These are phyloP conservation scores for Zygothrica quintamaculata DNA, from an alignment of 2,888 invertebrate genomes.

Conservation along the genomic window DNA sequence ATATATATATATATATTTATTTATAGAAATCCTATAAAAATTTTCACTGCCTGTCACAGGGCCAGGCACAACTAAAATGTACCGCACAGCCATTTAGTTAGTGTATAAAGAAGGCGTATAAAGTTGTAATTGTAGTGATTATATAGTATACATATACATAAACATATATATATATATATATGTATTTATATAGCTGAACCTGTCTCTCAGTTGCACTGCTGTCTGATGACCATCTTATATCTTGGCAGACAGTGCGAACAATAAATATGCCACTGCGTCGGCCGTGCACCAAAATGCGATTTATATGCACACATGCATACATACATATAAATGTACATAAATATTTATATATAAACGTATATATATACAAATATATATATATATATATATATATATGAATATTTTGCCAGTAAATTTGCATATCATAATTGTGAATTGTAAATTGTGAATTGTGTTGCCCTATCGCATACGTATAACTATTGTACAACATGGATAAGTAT, in stretches of 20 bases:
- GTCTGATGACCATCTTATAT: constrained; percentile 21
- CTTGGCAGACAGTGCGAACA: constrained; percentile 12
- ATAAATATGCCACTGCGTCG: constrained; percentile 40
- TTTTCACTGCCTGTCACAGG: no score
- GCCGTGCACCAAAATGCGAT: constrained; percentile 37
- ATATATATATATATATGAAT: no score
- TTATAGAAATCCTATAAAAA: no score
- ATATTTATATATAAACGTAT: no score
- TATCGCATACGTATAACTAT: constrained; percentile 8
- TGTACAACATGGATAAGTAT: constrained; percentile 14
- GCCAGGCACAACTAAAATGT: no score
- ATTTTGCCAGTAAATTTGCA: constrained; percentile 61
- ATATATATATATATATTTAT: no score
- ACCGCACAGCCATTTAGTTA: no score
- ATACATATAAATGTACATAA: no score
- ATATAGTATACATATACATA: background rate
- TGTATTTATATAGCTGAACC: background rate
- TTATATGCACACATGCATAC: no score
- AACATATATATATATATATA: constrained; percentile 3
- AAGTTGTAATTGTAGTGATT: no score
- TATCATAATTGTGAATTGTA: constrained; percentile 65
- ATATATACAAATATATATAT: no score
- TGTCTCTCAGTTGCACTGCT: constrained; percentile 9
- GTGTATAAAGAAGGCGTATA: no score
- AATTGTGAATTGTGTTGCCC: constrained; percentile 29